These are phyloP conservation scores for Ischnura elegans DNA, from an alignment of 2,888 invertebrate species.

Conservation along the genomic window DNA sequence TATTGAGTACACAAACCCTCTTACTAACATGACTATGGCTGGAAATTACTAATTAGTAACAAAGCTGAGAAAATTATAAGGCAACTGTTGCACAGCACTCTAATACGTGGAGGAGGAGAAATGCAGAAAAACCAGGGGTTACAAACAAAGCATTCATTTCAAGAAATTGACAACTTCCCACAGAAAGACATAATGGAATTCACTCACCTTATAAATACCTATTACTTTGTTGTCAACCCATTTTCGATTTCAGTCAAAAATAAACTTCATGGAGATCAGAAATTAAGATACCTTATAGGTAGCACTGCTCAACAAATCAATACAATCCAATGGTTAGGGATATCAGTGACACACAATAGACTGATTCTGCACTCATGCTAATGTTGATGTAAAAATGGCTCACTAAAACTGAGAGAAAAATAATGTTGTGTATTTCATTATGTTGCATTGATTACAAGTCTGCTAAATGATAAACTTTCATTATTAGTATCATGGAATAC, in stretches of 20 bases:
- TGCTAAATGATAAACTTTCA: slow-evolving; percentile 32
- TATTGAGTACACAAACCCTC: background rate
- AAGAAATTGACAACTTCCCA: background rate
- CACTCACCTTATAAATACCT: background rate
- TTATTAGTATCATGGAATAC: background rate
- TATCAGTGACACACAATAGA: background rate
- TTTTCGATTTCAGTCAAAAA: background rate
- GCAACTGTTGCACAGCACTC: slow-evolving; percentile 6
- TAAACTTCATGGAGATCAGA: background rate
- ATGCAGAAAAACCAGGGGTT: background rate
- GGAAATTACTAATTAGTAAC: slow-evolving; percentile 1
- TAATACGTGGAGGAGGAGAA: background rate
- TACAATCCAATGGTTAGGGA: background rate
- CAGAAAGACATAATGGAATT: background rate
- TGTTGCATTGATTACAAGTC: background rate
- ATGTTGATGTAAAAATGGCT: background rate
- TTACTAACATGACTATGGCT: background rate
- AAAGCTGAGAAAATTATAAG: slow-evolving; percentile 30
- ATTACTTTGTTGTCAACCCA: background rate
- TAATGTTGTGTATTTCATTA: background rate
- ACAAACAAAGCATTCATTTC: background rate
- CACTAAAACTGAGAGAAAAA: slow-evolving; percentile 52
- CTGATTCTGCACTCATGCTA: slow-evolving; percentile 12
- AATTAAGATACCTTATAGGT: background rate
- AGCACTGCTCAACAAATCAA: background rate